Base-by-base conservation (phyloP, 2,888 invertebrate species). In the Cynaeus angustus region DNA sequence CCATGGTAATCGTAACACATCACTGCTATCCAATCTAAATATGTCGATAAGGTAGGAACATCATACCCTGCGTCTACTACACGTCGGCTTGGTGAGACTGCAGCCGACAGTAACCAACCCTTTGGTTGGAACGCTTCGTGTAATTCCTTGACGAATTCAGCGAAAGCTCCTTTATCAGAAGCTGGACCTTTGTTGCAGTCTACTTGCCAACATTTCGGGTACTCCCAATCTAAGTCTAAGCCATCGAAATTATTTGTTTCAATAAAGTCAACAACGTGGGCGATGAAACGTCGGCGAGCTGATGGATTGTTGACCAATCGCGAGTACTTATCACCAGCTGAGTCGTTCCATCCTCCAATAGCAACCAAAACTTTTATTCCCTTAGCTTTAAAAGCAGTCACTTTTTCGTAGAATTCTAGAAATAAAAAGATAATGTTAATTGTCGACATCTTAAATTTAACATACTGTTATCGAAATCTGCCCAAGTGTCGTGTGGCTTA, bases 321-420 rank as follows among this genome's bases (percentile, higher is more conserved):
- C 0, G 95, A 93, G 84, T 96, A 96, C 81, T 96, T 96, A 82
- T 94, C 93, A 2, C 95, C 95, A 0, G 93, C 93, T 0, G 96
- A 97, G 85, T 97, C 96, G 80, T 96, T 97, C 97, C 97, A 97
- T 0, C 97, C 98, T 4, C 98, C 98, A 68, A 98, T 90, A 0
- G 97, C 97, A 1, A 98, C 87, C 0, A 95, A 87, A 0, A 95
- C 94, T 83, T 94, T 95, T 9, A 94, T 88, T 0, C 93, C 92
- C 74, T 90, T 90, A 0, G 87, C 86, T 77, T 91, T 94, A 26
- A 92, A 87, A 0, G 90, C 90, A 0, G 92, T 91, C 1, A 97
- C 94, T 80, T 95, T 92, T 78, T 94, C 94, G 83, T 96, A 97
- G 84, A 96, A 96, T 85, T 92, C 93, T 92, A 80, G 30, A 85